These are phyloP conservation scores for Drosophila simulans DNA, from an alignment of 1,140 invertebrate species.

Conservation along the genomic window DNA sequence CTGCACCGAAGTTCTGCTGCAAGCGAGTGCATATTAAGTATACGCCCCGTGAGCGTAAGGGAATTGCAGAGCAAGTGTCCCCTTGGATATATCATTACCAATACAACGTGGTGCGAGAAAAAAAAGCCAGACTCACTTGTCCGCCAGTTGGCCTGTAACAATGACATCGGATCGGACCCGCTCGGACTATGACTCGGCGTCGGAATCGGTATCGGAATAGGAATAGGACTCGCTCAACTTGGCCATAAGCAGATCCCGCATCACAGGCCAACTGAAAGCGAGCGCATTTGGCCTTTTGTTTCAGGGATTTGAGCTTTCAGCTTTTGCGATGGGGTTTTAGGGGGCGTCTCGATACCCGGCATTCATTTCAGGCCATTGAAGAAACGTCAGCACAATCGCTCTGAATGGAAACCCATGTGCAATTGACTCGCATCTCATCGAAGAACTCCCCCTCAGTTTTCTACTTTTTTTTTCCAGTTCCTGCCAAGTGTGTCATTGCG, in stretches of 20 bases:
- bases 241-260: conserved; percentile 30
- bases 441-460: background rate
- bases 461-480: background rate
- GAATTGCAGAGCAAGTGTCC: conserved; percentile 20
- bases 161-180: conserved; percentile 25
- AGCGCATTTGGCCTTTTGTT: conserved; percentile 30
- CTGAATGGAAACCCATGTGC: conserved; percentile 9
- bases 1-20: too few relatives aligned
- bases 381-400: conserved; percentile 15
- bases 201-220: background rate
- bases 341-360: background rate
- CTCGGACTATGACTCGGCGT: conserved; percentile 3
- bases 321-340: background rate
- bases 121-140: conserved; percentile 12
- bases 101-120: conserved; percentile 13
- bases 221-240: conserved; percentile 5
- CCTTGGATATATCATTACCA: conserved; percentile 41
- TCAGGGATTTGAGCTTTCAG: background rate
- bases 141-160: conserved; percentile 31
- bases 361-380: conserved; percentile 18
- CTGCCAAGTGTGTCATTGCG: conserved; percentile 60
- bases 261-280: conserved; percentile 8
- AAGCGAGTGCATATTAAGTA: background rate
- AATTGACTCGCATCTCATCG: conserved; percentile 33
- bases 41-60: background rate